Conservation (phyloP, 2,113 vertebrate species). For the Cyphomyrus discorhynchus region DNA sequence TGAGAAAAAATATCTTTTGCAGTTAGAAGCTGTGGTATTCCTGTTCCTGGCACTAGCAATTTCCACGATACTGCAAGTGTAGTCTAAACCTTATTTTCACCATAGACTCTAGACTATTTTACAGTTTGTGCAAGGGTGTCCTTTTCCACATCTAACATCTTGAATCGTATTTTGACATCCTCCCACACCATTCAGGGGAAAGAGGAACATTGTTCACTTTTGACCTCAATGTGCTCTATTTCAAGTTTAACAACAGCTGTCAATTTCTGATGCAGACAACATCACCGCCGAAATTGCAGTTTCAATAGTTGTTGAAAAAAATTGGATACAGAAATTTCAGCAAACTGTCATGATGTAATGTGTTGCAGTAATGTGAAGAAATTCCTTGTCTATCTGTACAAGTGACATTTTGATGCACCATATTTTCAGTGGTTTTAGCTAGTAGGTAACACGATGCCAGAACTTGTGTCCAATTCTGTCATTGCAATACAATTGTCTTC, state of each 20-base stretch:
- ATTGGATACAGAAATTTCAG: slow-evolving; percentile 17
- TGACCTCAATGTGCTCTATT: slow-evolving; percentile 51
- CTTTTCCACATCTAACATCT: not conserved
- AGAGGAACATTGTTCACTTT: slow-evolving; percentile 29
- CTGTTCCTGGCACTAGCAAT: slow-evolving; percentile 5
- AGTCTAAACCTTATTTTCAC: slow-evolving; percentile 6
- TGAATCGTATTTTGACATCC: not conserved
- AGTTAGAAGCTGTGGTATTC: slow-evolving; percentile 36
- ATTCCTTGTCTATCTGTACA: slow-evolving; percentile 40
- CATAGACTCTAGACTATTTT: not conserved
- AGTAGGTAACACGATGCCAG: slow-evolving; percentile 49
- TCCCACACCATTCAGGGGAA: slow-evolving; percentile 22
- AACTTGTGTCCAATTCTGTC: slow-evolving; percentile 50
- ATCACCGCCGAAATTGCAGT: not conserved
- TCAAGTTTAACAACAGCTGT: slow-evolving; percentile 41
- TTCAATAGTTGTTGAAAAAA: slow-evolving; percentile 2
- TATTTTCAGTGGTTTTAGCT: slow-evolving; percentile 47
- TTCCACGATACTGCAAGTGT: not conserved
- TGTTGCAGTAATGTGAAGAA: slow-evolving; percentile 37
- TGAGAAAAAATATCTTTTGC: slow-evolving; percentile 36
- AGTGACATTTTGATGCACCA: slow-evolving; percentile 41
- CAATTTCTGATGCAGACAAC: slow-evolving; percentile 33
- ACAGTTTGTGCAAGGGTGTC: slow-evolving; percentile 11
- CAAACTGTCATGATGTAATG: slow-evolving; percentile 30
- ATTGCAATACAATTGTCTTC: slow-evolving; percentile 70